phyloP scores from a whole-genome alignment of 2,797 vertebrate species.

The Rhinichthys osculus region DNA sequence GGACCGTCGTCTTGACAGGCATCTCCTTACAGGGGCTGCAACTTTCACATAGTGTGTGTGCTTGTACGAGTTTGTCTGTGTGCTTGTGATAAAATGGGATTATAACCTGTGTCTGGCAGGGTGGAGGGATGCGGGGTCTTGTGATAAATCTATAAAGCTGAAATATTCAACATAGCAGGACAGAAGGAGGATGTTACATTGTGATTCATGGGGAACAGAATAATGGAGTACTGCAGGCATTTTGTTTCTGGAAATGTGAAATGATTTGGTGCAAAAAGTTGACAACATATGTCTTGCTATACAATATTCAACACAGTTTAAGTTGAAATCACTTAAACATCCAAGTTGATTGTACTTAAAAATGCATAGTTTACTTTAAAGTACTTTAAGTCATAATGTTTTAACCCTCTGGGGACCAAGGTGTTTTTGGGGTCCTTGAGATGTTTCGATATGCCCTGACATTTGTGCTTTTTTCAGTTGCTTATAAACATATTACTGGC shows the following conservation, averaged over 20 bases:
- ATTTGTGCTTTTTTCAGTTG: no score
- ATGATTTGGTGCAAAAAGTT: not conserved
- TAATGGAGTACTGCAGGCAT: no score
- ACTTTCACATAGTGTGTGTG: conserved; percentile 9
- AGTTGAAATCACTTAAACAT: no score
- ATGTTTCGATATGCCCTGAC: no score
- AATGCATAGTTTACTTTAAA: no score
- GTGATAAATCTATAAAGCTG: conserved; percentile 35
- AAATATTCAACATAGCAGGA: conserved; percentile 35
- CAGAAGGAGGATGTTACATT: not conserved
- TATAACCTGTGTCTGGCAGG: conserved; percentile 33
- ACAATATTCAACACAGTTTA: no score
- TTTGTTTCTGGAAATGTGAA: not conserved
- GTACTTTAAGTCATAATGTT: not conserved
- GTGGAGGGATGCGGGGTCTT: conserved; percentile 4
- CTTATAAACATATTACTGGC: no score
- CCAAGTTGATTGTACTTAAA: no score
- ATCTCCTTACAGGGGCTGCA: conserved; percentile 9
- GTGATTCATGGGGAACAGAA: not conserved
- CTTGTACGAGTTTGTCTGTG: conserved; percentile 25
- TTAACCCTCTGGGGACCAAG: no score
- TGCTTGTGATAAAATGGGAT: conserved; percentile 54
- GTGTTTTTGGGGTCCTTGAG: no score
- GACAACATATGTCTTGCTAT: no score
- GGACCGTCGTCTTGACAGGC: conserved; percentile 50